Evolutionary conservation across 1,140 invertebrate genomes (phyloP).

Genomic region (Trichogramma pretiosum): DNA sequence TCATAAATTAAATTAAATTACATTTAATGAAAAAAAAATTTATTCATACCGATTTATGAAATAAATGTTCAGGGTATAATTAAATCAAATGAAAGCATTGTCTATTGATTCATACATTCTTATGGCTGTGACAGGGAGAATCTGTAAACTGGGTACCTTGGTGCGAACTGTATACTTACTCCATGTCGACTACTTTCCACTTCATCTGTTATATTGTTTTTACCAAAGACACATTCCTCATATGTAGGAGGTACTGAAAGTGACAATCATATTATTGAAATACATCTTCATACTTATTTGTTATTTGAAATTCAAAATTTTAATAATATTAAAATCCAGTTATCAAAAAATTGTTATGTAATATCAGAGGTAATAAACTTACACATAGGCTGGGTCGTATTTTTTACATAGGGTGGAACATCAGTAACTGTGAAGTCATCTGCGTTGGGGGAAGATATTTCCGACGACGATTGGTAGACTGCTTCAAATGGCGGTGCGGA

Average conservation of each 20-base stretch:
- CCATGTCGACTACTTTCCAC: conserved; percentile 8
- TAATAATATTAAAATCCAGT: background rate
- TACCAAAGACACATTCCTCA: conserved; percentile 21
- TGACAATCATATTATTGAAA: too few relatives aligned
- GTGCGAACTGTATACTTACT: conserved; percentile 14
- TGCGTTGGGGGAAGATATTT: too few relatives aligned
- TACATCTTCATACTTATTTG: too few relatives aligned
- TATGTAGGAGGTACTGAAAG: conserved; percentile 27
- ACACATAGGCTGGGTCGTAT: conserved; percentile 1
- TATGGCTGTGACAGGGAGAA: conserved; percentile 13
- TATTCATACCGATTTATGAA: too few relatives aligned
- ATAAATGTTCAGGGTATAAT: too few relatives aligned
- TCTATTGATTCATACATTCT: too few relatives aligned
- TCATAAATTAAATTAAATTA: too few relatives aligned
- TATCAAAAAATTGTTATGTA: background rate
- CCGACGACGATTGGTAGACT: too few relatives aligned
- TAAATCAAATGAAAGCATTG: too few relatives aligned
- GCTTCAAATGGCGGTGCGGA: conserved; percentile 7
- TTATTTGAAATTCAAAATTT: too few relatives aligned
- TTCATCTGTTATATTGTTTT: background rate
- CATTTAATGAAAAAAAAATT: too few relatives aligned
- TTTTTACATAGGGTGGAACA: background rate
- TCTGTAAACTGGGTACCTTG: conserved; percentile 23
- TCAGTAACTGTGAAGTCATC: conserved; percentile 7
- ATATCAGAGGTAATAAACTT: conserved; percentile 7